Conservation (phyloP, 2,888 invertebrate genomes). For the Pterostichus niger region DNA sequence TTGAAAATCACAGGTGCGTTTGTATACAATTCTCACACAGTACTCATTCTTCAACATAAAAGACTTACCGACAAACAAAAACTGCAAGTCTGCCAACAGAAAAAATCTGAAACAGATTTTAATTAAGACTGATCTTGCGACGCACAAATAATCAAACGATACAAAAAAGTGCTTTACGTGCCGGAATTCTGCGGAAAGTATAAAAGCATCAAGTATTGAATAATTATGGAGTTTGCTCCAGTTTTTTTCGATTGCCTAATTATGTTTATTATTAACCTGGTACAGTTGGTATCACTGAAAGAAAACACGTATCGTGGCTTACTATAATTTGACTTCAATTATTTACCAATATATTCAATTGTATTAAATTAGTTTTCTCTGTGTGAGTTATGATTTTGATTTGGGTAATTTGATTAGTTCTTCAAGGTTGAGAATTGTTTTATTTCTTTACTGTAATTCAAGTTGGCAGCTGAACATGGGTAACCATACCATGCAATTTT, state of each 20-base stretch:
- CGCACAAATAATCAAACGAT: conserved; percentile 36
- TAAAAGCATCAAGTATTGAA: conserved; percentile 43
- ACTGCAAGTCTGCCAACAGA: conserved; percentile 11
- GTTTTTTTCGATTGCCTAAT: conserved; percentile 44
- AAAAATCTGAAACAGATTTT: conserved; percentile 37
- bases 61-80: conserved; percentile 46
- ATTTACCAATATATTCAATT: too few species aligned
- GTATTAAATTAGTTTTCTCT: too few species aligned
- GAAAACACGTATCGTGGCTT: conserved; percentile 33
- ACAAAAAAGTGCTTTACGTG: conserved; percentile 33
- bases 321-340: not conserved
- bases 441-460: not conserved
- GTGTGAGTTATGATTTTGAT: too few species aligned
- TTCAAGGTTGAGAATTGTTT: not conserved
- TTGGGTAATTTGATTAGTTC: not conserved
- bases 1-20: conserved; percentile 29
- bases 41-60: conserved; percentile 7
- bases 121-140: conserved; percentile 25
- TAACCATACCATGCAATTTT: conserved; percentile 10
- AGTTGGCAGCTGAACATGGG: not conserved
- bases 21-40: not conserved
- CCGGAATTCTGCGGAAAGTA: conserved; percentile 42
- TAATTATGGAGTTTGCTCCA: conserved; percentile 54
- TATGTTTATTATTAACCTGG: conserved; percentile 43
- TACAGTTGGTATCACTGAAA: conserved; percentile 5